Conservation (phyloP, 2,113 vertebrate genomes). For the Tiliqua scincoides region DNA sequence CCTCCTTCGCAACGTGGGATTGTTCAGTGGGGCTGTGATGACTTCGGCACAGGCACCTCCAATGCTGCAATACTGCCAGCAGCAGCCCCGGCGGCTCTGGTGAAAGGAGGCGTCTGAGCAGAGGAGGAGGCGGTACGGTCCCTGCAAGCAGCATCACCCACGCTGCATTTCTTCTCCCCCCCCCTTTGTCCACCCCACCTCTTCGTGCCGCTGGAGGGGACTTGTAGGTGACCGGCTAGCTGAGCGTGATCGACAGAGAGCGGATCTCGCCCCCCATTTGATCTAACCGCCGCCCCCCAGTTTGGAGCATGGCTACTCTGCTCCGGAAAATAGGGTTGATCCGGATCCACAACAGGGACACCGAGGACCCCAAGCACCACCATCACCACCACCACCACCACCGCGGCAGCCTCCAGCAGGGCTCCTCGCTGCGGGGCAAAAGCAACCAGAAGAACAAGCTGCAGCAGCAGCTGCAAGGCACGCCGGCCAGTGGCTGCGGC, state of each 20-base stretch:
- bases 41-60: neutral
- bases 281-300: neutral
- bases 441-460: slow-evolving; percentile 87
- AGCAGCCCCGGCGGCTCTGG: neutral
- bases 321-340: slow-evolving; percentile 97
- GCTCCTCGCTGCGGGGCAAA: slow-evolving; percentile 88
- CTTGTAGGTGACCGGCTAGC: neutral
- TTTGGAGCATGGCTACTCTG: slow-evolving; percentile 90
- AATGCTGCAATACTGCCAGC: neutral
- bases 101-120: neutral
- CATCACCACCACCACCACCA: slow-evolving; percentile 78
- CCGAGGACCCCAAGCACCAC: slow-evolving; percentile 95
- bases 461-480: slow-evolving; percentile 80
- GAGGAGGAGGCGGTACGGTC: neutral
- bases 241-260: neutral
- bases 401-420: slow-evolving; percentile 80
- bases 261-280: neutral
- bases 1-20: neutral
- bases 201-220: no score
- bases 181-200: neutral
- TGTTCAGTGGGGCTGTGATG: neutral
- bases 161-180: neutral
- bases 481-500: slow-evolving; percentile 74
- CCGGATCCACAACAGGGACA: slow-evolving; percentile 95
- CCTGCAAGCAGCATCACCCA: neutral